Evolutionary conservation across 2,113 vertebrate species (phyloP), one percentile per base, ranked within the genome.

Genomic region (Vireo altiloquus): DNA sequence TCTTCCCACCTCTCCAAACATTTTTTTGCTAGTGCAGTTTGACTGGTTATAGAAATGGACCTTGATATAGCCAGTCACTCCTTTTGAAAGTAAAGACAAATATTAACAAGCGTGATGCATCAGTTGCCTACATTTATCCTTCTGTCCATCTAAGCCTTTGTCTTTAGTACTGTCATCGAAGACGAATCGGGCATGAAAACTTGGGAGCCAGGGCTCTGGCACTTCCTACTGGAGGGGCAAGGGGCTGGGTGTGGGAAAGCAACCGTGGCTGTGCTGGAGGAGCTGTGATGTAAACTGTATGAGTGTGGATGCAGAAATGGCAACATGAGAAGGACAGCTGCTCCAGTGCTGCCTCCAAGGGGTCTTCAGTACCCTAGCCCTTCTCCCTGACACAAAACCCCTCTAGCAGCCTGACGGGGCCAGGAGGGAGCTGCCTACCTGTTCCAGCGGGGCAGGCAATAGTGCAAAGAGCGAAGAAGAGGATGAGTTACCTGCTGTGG

Each of bases 221-320:
- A 21, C 21, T 44, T 53, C 5, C 28, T 3, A 42, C 31, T 33
- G 74, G 16, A 77, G 27, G 11, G 12, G 15, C 7, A 18, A 71
- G 17, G 44, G 23, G 23, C 25, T 23, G 42, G 24, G 35, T n/a
- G 16, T 0, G 0, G 70, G 39, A 90, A 40, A 35, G 65, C 37
- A 46, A 5, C 19, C 0, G 0, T 2, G 57, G 33, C 25, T 46
- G 31, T 14, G 44, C 40, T 4, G 50, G 44, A 60, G 15, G 27
- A 85, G 70, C 25, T 0, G 1, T 2, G 40, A 33, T 7, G 20
- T 15, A 8, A 1, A 4, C 25, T 31, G 2, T 7, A 25, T 10
- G 35, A 12, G 10, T 0, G 1, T 7, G 14, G 42, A 30, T 33
- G 31, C 74, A 78, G 60, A 49, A 65, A 65, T 3, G 14, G 39